Evolutionary conservation across 2,113 vertebrate species (phyloP), one percentile per base, ranked within the genome.

Genomic region (Hymenochirus boettgeri): DNA sequence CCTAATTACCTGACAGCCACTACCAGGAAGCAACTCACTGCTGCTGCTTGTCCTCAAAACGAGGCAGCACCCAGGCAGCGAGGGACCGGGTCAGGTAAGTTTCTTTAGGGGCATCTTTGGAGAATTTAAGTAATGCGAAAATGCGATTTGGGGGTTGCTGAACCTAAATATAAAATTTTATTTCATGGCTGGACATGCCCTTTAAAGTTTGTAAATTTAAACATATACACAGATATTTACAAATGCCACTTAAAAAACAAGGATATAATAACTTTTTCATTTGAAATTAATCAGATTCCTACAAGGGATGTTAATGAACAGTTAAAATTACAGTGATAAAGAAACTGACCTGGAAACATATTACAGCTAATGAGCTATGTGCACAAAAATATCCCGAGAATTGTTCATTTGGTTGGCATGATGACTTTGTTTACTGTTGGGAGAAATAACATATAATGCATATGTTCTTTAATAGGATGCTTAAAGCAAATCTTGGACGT

Each of bases 361-460:
- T 60, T 60, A 51, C 45, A 21, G 47, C 48, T 69, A 69, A 69
- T 69, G 57, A 69, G 65, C 48, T 60, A 39, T 60, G 65, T 45
- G 65, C 45, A n/a, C 23, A n/a, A 42, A 45, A 69, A 52, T 33
- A 23, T 59, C 65, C 47, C 23, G 57, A 60, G 57, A 60, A 60
- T 69, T 69, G 46, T 39, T 42, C 46, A 52, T 37, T 59, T 27
- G 15, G 31, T 42, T 42, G 33, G 33, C 12, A 53, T 69, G 65
- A 69, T 60, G 47, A 60, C 56, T 31, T 60, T 53, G 65, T 33
- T 48, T 53, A 60, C 46, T 27, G 12, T 57, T 21, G 57, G 23
- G 33, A n/a, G 29, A 47, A 60, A 42, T 18, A 21, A 35, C 13
- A 22, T 45, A 23, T 42, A 42, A 37, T 7, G 13, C 15, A 3